Evolutionary conservation across 2,113 vertebrate genomes (phyloP), one percentile per base, ranked within the genome.

Genomic region (Antennarius striatus): DNA sequence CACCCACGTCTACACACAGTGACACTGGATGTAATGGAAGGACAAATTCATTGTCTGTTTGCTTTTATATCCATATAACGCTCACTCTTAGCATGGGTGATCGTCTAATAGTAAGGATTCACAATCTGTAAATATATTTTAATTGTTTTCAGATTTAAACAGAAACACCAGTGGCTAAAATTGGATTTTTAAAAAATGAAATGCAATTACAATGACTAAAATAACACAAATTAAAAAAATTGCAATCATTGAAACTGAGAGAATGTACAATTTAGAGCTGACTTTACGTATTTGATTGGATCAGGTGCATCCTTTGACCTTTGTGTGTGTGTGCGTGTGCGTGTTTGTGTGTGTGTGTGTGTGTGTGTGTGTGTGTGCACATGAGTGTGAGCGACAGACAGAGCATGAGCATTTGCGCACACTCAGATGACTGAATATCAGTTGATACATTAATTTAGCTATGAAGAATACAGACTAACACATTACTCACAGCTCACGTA

Each of bases 1-100:
- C 65, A 82, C 88, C 89, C 89, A 91, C 81, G 70, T 80, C 81
- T 71, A 80, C 83, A 86, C 73, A 80, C 77, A 65, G 80, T 61
- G 82, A 90, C 86, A 72, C 77, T 85, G 79, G 89, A 90, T 83
- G 79, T 85, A 74, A 81, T 81, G 59, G 60, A 65, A 50, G 73
- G 75, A 80, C 81, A 83, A 72, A 69, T 47, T 71, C 66, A 46
- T 67, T 68, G 47, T 76, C 39, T 69, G 17, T 30, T 50, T 46
- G 56, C 48, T 51, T 72, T 75, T 68, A 68, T 68, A 64, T 77
- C 46, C 52, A 63, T 54, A 77, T 28, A 51, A 73, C 61, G 65
- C 16, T 14, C 47, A 62, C 39, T 28, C 1, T 32, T 43, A 36
- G 62, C 60, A 39, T 30, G 39, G 13, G 1, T 15, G 43, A 59